Evolutionary conservation across 2,888 invertebrate species (phyloP).

Genomic region (Phytoseiulus persimilis): DNA sequence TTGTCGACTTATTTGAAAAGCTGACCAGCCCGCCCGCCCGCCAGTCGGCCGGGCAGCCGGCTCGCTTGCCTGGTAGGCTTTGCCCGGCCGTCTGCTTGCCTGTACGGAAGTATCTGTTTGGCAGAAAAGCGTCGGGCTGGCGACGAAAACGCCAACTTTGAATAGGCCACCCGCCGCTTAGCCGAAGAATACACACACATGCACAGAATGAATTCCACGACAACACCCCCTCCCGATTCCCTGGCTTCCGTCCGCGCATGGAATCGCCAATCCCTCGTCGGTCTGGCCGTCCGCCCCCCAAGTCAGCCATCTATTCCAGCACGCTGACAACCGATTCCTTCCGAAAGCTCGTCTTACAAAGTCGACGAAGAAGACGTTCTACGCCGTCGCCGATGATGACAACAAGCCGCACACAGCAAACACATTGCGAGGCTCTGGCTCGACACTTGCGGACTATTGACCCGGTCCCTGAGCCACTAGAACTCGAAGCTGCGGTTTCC

Average conservation of each 20-base stretch:
- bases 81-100: background rate
- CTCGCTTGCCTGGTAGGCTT: background rate
- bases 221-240: background rate
- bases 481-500: background rate
- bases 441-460: background rate
- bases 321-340: background rate
- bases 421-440: background rate
- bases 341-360: background rate
- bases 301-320: background rate
- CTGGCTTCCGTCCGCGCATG: background rate
- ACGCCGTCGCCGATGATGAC: background rate
- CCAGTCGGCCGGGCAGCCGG: background rate
- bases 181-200: background rate
- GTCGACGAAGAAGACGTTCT: background rate
- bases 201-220: background rate
- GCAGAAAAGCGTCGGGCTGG: background rate
- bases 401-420: background rate
- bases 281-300: background rate
- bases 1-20: background rate
- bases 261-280: background rate
- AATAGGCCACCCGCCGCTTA: background rate
- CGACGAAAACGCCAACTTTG: background rate
- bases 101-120: background rate
- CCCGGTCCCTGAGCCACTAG: background rate
- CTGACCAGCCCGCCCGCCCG: too few relatives aligned